Conservation (phyloP, 2,113 vertebrate species). For the Spermophilus dauricus region DNA sequence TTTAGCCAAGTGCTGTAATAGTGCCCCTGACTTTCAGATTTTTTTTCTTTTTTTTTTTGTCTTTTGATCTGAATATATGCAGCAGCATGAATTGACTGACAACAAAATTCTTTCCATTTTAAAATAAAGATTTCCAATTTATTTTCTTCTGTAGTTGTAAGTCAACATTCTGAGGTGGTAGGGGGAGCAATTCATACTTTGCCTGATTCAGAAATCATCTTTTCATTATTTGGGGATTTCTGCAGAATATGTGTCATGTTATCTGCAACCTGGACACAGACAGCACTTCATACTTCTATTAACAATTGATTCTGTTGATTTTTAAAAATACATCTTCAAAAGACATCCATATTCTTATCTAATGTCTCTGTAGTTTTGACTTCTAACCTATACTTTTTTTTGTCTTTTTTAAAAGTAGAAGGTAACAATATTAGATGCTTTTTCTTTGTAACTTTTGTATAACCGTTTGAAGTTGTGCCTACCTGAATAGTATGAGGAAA, state of each 20-base stretch:
- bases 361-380: slow-evolving; percentile 12
- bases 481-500: background rate
- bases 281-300: slow-evolving; percentile 10
- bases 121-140: slow-evolving; percentile 67
- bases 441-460: background rate
- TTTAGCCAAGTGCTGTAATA: slow-evolving; percentile 36
- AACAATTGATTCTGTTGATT: slow-evolving; percentile 44
- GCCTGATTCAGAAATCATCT: slow-evolving; percentile 24
- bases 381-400: background rate
- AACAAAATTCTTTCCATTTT: slow-evolving; percentile 71
- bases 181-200: background rate
- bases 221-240: slow-evolving; percentile 58
- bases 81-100: slow-evolving; percentile 48
- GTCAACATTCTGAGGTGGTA: slow-evolving; percentile 26
- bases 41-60: background rate
- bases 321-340: slow-evolving; percentile 38
- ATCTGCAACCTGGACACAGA: background rate
- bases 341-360: background rate
- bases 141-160: slow-evolving; percentile 56
- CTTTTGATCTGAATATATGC: slow-evolving; percentile 44
- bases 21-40: background rate
- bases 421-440: background rate
- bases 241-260: background rate
- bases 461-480: background rate
- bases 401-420: slow-evolving; percentile 33